phyloP scores from a whole-genome alignment of 2,888 invertebrate species.

The Limnephilus marmoratus region DNA sequence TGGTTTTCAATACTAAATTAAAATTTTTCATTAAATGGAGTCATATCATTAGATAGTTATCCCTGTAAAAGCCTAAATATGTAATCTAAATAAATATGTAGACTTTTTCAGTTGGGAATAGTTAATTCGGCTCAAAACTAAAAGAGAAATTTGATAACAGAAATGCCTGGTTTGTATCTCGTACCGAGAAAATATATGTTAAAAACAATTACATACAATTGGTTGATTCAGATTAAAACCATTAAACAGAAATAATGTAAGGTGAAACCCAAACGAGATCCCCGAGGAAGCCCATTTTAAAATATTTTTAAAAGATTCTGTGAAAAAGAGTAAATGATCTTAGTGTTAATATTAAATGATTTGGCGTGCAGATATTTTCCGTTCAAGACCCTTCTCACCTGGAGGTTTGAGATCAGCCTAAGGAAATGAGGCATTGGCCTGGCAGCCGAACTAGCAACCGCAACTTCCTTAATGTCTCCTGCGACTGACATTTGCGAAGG shows the following conservation, averaged over 20 bases:
- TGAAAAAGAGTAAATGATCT: background rate
- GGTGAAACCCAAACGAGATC: constrained; percentile 46
- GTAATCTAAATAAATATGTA: background rate
- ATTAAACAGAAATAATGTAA: constrained; percentile 1
- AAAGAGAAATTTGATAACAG: background rate
- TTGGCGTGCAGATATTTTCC: constrained; percentile 19
- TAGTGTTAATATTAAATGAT: background rate
- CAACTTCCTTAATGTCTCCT: constrained; percentile 71
- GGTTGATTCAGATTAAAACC: too few species aligned
- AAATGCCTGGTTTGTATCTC: background rate
- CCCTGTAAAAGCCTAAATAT: background rate
- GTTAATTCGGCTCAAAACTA: background rate
- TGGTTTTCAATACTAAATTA: background rate
- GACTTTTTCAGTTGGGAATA: background rate
- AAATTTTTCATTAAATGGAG: background rate
- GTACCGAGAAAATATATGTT: background rate
- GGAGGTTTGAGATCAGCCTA: constrained; percentile 82
- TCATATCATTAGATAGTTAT: background rate
- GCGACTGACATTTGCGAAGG: constrained; percentile 70
- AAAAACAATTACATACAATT: too few species aligned
- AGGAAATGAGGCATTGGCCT: constrained; percentile 83
- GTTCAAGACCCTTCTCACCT: constrained; percentile 78
- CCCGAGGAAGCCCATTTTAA: background rate
- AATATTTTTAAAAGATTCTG: background rate
- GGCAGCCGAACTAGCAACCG: constrained; percentile 75